phyloP scores from a whole-genome alignment of 2,113 vertebrate species.

The Taxidea taxus region DNA sequence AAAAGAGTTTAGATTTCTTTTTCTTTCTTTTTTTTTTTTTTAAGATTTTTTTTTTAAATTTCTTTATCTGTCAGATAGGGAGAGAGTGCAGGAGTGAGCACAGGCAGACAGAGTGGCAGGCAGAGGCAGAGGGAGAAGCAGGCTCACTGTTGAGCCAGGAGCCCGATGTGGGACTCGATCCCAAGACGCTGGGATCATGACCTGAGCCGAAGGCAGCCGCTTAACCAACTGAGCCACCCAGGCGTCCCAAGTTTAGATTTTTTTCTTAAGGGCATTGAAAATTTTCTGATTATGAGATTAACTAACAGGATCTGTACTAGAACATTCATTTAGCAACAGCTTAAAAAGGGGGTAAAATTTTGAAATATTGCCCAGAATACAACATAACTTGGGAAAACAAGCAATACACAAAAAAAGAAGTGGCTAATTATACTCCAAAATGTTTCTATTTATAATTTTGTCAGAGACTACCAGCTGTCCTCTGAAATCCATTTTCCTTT shows the following conservation, averaged over 20 bases:
- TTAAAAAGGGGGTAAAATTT: not conserved
- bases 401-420: not conserved
- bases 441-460: not conserved
- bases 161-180: no score
- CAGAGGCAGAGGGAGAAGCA: no score
- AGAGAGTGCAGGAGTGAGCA: no score
- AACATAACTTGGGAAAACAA: not conserved
- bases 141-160: no score
- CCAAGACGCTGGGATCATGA: no score
- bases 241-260: not conserved
- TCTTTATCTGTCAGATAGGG: no score
- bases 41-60: not conserved
- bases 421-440: not conserved
- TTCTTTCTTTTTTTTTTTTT: no score
- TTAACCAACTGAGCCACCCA: no score
- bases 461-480: not conserved
- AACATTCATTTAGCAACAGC: not conserved
- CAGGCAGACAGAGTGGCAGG: no score
- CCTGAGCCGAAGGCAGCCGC: no score
- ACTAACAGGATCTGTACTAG: not conserved
- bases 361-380: constrained; percentile 17
- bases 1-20: not conserved
- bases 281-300: not conserved
- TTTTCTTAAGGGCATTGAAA: not conserved
- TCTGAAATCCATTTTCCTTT: not conserved